Conservation (phyloP, 2,797 vertebrate genomes). For the Pipistrellus kuhlii region DNA sequence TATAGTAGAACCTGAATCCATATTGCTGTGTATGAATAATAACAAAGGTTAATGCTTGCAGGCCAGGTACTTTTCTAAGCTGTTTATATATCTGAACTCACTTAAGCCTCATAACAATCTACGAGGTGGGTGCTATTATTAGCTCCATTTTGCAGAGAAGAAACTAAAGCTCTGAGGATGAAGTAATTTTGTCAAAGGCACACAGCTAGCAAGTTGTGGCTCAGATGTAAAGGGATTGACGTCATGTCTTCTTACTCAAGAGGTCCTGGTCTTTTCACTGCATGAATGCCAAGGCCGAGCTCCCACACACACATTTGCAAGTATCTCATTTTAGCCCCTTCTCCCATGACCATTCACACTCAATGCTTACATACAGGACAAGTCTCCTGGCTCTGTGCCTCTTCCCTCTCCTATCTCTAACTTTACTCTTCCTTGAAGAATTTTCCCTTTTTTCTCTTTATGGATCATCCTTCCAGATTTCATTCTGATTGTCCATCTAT, state of each 20-base stretch:
- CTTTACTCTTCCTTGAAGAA: background rate
- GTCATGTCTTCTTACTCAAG: background rate
- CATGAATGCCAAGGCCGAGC: background rate
- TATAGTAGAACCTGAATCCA: background rate
- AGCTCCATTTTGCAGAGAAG: conserved; percentile 17
- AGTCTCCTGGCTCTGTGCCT: background rate
- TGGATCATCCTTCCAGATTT: background rate
- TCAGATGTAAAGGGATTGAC: background rate
- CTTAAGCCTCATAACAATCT: background rate
- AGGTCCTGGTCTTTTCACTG: background rate
- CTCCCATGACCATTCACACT: background rate
- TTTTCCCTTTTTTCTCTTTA: background rate
- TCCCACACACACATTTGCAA: background rate
- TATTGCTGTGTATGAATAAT: background rate
- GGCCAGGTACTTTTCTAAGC: conserved; percentile 23
- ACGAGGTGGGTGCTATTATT: background rate
- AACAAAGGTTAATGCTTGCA: background rate
- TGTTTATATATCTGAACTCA: background rate
- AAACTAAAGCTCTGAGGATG: background rate
- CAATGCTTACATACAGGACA: background rate
- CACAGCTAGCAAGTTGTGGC: conserved; percentile 5
- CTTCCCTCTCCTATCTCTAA: background rate
- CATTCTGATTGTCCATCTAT: background rate
- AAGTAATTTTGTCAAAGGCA: background rate
- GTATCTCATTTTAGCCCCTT: background rate